A percentile compares a stretch with the other conserved stretches of the same genome.
phyloP scores from a whole-genome alignment of 2,113 vertebrate species.

The Equus przewalskii region DNA sequence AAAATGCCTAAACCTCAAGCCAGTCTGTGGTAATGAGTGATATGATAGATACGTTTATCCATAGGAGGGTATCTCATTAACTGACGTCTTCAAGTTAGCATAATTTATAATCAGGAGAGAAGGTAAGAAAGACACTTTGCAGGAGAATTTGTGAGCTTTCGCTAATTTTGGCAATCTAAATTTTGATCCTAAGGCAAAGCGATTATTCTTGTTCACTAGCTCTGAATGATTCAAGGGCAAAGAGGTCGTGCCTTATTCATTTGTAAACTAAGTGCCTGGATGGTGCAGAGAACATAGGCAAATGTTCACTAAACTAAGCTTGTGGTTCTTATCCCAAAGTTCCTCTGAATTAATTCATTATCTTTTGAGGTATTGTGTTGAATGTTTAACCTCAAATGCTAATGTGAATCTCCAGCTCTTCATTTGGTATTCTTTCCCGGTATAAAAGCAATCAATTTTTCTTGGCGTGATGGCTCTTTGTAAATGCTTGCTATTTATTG shows the following conservation, averaged over 20 bases:
- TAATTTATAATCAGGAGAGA: neutral
- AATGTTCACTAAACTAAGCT: neutral
- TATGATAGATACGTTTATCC: neutral
- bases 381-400: slow-evolving; percentile 52
- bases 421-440: slow-evolving; percentile 70
- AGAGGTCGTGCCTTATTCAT: neutral
- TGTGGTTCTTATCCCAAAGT: neutral
- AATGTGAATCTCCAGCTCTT: slow-evolving; percentile 31
- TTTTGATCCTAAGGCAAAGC: neutral
- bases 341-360: slow-evolving; percentile 49
- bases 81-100: neutral
- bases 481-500: slow-evolving; percentile 65
- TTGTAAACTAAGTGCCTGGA: neutral
- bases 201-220: neutral
- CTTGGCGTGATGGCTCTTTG: slow-evolving; percentile 38
- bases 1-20: neutral
- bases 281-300: neutral
- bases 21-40: neutral
- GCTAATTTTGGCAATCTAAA: neutral
- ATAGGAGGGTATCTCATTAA: neutral
- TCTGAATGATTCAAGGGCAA: neutral
- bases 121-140: neutral
- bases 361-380: neutral
- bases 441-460: slow-evolving; percentile 65
- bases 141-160: neutral